Evolutionary conservation across 2,888 invertebrate species (phyloP).

Genomic region (Dolichopus griseipennis): DNA sequence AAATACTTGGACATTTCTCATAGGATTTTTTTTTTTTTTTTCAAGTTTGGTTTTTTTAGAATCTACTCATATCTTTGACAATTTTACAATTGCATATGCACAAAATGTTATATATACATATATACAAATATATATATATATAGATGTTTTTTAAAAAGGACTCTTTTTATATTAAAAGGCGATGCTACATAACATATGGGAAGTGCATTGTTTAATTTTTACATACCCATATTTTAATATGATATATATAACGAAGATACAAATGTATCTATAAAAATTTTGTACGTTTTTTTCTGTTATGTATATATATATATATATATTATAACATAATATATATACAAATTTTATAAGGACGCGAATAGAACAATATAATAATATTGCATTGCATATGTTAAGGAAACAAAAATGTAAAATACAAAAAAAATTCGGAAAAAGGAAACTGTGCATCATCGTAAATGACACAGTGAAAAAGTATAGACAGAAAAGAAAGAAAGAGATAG

Average conservation of each 20-base stretch:
- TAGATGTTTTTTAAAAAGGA: too few species aligned
- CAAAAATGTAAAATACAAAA: neutral
- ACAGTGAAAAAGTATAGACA: neutral
- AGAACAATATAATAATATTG: neutral
- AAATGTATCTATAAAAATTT: too few species aligned
- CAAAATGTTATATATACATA: too few species aligned
- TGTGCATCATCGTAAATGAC: constrained; percentile 4
- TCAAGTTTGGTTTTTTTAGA: too few species aligned
- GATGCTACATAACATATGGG: neutral
- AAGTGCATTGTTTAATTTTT: neutral
- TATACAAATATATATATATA: too few species aligned
- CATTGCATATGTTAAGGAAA: constrained; percentile 1
- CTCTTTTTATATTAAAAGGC: too few species aligned
- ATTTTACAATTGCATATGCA: too few species aligned
- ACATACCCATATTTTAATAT: neutral
- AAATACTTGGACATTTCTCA: constrained; percentile 6
- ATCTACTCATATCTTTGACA: too few species aligned
- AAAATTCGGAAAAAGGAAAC: constrained; percentile 1
- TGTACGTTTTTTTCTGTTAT: too few species aligned
- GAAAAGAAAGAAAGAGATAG: too few species aligned
- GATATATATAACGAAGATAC: too few species aligned
- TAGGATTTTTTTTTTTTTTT: neutral
- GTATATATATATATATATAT: neutral
- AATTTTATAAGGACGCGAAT: neutral
- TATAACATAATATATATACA: too few species aligned